These are phyloP conservation scores for Oscheius sp. DNA, from an alignment of 1,140 invertebrate genomes.

Conservation along the genomic window DNA sequence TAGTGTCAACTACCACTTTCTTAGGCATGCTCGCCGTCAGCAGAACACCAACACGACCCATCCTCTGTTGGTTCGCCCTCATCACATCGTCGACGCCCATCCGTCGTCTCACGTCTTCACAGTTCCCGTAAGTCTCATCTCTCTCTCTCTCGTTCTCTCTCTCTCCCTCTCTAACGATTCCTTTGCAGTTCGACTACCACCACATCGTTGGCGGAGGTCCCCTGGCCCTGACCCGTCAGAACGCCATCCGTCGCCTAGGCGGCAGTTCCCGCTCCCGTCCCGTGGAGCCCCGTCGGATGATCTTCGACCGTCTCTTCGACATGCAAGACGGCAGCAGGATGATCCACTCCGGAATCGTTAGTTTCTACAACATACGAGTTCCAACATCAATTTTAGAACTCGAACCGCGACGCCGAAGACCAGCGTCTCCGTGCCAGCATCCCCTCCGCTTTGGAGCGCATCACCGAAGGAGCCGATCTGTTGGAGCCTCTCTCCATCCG, in stretches of 20 bases:
- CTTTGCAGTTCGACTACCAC: background rate
- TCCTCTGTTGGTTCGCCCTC: slow-evolving; percentile 9
- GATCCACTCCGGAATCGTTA: background rate
- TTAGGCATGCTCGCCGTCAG: background rate
- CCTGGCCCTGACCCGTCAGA: background rate
- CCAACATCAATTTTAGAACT: background rate
- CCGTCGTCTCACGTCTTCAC: too few species aligned
- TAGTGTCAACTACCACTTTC: background rate
- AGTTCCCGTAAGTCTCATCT: background rate
- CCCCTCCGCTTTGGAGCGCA: slow-evolving; percentile 46
- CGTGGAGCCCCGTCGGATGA: background rate
- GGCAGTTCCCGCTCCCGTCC: background rate
- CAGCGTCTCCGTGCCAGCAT: slow-evolving; percentile 28
- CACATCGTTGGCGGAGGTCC: background rate
- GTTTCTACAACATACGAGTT: background rate
- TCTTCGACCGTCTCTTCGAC: slow-evolving; percentile 15
- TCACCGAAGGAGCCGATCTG: slow-evolving; percentile 35
- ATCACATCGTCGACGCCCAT: background rate
- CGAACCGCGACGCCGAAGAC: slow-evolving; percentile 2
- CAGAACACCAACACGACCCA: background rate
- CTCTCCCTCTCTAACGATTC: background rate
- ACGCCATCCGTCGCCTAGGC: slow-evolving; percentile 1
- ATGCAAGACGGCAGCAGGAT: background rate
- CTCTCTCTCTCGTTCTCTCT: background rate
- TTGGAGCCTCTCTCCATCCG: slow-evolving; percentile 44